Conservation (phyloP, 2,797 vertebrate species). For the Pipistrellus pipistrellus region DNA sequence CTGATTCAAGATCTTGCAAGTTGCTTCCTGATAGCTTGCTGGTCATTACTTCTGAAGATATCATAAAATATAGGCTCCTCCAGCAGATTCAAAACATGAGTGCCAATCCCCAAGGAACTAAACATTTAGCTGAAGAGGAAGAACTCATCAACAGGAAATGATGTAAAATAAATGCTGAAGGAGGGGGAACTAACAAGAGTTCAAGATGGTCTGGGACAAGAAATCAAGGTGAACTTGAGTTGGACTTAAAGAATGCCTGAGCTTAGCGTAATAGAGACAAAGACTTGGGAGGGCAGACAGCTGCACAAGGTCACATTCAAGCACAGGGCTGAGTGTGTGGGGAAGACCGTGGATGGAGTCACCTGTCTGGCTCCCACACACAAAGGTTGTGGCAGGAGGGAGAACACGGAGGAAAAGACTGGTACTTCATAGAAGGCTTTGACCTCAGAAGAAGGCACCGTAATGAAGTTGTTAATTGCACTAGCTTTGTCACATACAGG, state of each 20-base stretch:
- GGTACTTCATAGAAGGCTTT: not conserved
- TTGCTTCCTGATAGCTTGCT: not conserved
- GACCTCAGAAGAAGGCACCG: not conserved
- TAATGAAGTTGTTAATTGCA: not conserved
- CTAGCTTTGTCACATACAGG: not conserved
- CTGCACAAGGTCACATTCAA: not conserved
- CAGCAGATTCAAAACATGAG: not conserved
- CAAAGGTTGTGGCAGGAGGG: not conserved
- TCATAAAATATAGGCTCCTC: not conserved
- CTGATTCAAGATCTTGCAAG: not conserved
- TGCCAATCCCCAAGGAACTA: not conserved
- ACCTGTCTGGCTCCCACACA: not conserved
- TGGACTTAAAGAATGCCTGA: not conserved
- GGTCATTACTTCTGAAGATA: not conserved
- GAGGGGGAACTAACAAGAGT: not conserved
- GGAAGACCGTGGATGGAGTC: not conserved
- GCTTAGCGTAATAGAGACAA: not conserved
- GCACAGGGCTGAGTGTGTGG: not conserved
- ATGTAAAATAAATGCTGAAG: not conserved
- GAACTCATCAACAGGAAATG: conserved; percentile 41
- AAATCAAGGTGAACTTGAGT: not conserved
- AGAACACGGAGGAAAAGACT: not conserved
- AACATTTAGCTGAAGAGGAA: conserved; percentile 36
- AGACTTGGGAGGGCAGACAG: not conserved
- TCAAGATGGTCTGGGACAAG: not conserved